Percentiles rank a stretch among this genome's conserved stretches.
Evolutionary conservation across 2,888 invertebrate genomes (phyloP).

Genomic region (Seira sanloemensis): DNA sequence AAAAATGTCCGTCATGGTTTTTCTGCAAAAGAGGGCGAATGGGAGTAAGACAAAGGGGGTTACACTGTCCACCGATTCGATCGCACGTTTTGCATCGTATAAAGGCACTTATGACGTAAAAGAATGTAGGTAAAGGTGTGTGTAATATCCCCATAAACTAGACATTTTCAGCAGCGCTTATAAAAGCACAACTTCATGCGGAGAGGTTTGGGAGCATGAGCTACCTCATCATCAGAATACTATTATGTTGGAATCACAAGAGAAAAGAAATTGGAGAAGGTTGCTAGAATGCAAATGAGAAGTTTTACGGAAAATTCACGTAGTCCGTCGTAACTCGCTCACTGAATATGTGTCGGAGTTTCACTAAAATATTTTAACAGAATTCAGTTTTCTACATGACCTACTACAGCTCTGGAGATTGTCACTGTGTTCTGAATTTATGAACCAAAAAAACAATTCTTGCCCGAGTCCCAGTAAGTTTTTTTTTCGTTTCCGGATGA

Average conservation of each 20-base stretch:
- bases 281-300: conserved; percentile 43
- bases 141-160: neutral
- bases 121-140: neutral
- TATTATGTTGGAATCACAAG: conserved; percentile 16
- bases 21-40: neutral
- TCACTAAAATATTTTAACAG: too few relatives aligned
- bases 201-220: neutral
- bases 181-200: neutral
- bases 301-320: neutral
- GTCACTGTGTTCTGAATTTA: neutral
- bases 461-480: neutral
- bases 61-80: neutral
- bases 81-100: neutral
- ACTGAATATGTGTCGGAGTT: too few relatives aligned
- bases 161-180: neutral
- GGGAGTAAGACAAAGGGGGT: neutral
- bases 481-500: neutral
- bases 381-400: too few relatives aligned
- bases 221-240: neutral
- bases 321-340: too few relatives aligned
- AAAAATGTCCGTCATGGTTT: neutral
- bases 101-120: neutral
- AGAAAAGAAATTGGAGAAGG: conserved; percentile 30
- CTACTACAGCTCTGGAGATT: neutral
- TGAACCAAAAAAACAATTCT: neutral